Base-by-base conservation (phyloP, 2,888 invertebrate genomes). In the Rhamnusium bicolor region DNA sequence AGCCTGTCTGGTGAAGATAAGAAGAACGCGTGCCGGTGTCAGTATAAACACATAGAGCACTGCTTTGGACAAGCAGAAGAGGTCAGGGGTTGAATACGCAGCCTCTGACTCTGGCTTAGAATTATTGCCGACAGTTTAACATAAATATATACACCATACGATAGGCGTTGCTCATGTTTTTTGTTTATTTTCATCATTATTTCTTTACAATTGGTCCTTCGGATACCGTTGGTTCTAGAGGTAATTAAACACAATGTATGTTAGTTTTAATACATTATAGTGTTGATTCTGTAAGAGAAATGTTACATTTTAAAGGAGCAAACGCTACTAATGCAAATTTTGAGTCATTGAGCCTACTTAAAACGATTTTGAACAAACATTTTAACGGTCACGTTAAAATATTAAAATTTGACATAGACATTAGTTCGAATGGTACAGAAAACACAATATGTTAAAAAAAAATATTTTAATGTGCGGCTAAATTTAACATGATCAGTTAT, bases 11-110 rank as follows among this genome's bases (percentile, higher is more conserved):
- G 61, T 21, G 19, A 21, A 61, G 61, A 61, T 61, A 61, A 63
- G 63, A 27, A 27, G 51, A 63, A 51, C 63, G 63, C 63, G 63
- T 51, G 63, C 63, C 63, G 49, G 40, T 51, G 47, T 49, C 49
- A 27, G 51, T 49, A 51, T 51, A 63, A 63, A 49, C 63, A 63
- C 63, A 61, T 18, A 63, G n/a, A 19, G 63, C 49, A 63, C 49
- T 63, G 24, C 49, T 51, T 63, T 27, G 49, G 49, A 51, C 63
- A 24, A 19, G 46, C 27, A 19, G 27, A 16, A 29, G 63, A 14
- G 63, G 49, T 63, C 63, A 49, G 47, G 32, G 49, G 63, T 63
- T 27, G 63, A 24, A 63, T 8, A 49, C n/a, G 49, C 63, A 49
- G 49, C 49, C 49, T 63, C 49, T 63, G 49, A 46, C 63, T 63